Evolutionary conservation across 35 echinoderm and acorn worm species (phyloP).

Genomic region (Strongylocentrotus purpuratus): DNA sequence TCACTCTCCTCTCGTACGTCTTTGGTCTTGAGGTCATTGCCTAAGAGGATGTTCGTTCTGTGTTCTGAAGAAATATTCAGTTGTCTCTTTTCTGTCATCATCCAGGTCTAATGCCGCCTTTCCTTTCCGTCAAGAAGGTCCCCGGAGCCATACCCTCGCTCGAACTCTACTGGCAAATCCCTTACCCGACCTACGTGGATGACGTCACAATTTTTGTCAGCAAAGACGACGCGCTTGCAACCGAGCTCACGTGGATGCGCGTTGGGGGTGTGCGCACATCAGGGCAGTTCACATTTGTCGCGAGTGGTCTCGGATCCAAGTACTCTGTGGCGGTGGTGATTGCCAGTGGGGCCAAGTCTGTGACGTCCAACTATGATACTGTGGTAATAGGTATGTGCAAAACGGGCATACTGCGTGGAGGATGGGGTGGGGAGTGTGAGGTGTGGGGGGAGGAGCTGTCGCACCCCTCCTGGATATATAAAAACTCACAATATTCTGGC

Average conservation of each 20-base stretch:
- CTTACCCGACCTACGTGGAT: neutral
- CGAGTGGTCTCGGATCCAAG: neutral
- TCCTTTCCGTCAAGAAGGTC: neutral
- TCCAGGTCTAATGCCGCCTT: slow-evolving; percentile 20
- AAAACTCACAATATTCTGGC: neutral
- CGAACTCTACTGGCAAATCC: neutral
- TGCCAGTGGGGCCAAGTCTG: neutral
- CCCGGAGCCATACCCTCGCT: neutral
- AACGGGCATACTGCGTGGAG: too few species aligned
- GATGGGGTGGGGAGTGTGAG: too few species aligned
- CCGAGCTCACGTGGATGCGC: neutral
- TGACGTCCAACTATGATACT: neutral
- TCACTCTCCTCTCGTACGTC: too few species aligned
- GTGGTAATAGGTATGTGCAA: neutral
- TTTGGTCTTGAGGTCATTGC: too few species aligned
- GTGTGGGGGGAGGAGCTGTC: too few species aligned
- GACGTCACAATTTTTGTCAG: neutral
- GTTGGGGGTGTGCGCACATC: neutral
- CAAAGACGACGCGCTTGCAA: neutral
- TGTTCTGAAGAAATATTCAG: neutral
- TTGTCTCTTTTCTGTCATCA: neutral
- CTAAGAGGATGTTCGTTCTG: neutral
- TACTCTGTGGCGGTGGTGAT: neutral
- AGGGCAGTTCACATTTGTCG: neutral
- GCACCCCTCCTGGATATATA: too few species aligned